These are phyloP conservation scores for Rhea americana DNA, from an alignment of 2,113 vertebrate genomes.

Conservation along the genomic window DNA sequence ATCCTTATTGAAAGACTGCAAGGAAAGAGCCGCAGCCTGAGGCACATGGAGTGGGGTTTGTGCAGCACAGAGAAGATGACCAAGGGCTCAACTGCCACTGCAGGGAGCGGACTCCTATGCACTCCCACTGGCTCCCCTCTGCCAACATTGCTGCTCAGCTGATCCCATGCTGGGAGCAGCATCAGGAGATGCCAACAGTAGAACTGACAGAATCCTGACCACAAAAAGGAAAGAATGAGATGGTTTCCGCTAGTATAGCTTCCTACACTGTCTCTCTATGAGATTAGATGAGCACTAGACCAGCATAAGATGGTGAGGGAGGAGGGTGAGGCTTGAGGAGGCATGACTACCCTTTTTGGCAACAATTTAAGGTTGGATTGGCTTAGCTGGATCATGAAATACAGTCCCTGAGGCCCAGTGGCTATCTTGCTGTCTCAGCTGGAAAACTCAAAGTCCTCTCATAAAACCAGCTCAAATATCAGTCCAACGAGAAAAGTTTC, in stretches of 20 bases:
- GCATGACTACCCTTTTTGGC: background rate
- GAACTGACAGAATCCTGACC: background rate
- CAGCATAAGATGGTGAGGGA: background rate
- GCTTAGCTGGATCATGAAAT: background rate
- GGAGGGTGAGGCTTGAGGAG: background rate
- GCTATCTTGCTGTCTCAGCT: background rate
- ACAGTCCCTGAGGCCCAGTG: background rate
- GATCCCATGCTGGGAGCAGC: background rate
- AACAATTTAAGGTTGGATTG: background rate
- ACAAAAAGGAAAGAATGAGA: background rate
- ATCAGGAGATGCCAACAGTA: too few relatives aligned
- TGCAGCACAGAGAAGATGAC: background rate
- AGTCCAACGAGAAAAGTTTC: background rate
- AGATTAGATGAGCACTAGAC: background rate
- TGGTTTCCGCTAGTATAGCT: background rate
- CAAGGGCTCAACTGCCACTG: background rate
- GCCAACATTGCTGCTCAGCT: background rate
- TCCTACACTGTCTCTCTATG: background rate
- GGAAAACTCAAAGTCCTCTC: background rate
- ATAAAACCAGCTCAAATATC: background rate
- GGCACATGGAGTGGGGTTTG: too few relatives aligned
- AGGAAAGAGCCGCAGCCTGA: background rate
- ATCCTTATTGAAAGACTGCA: background rate
- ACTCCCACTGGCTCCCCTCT: background rate
- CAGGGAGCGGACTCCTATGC: background rate